phyloP scores from a whole-genome alignment of 2,113 vertebrate species.

The Brachirus orientalis region DNA sequence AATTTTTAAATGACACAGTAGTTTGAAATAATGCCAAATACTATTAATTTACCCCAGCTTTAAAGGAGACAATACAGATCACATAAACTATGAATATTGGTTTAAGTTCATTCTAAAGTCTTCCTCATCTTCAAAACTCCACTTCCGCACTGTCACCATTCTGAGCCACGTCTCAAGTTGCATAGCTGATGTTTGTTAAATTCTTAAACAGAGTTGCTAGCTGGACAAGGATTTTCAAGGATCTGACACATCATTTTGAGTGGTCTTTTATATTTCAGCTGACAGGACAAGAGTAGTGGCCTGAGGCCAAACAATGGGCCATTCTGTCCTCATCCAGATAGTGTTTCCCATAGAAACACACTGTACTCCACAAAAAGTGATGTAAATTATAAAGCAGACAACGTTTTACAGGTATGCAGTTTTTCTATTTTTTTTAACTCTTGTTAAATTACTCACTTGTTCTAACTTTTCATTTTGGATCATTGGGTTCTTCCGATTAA shows the following conservation, averaged over 20 bases:
- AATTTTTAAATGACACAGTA: no score
- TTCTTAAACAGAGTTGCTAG: conserved; percentile 71
- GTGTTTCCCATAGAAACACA: conserved; percentile 2
- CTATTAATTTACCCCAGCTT: no score
- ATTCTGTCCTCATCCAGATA: background rate
- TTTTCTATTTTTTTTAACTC: background rate
- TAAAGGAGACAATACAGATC: no score
- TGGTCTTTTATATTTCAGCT: conserved; percentile 56
- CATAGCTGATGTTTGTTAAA: conserved; percentile 61
- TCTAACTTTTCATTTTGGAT: background rate
- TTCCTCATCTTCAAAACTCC: conserved; percentile 20
- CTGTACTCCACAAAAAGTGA: background rate
- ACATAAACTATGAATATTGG: no score
- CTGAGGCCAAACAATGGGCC: conserved; percentile 49
- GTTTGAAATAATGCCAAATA: no score
- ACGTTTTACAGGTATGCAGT: background rate
- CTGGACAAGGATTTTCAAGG: conserved; percentile 59
- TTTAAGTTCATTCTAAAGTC: conserved; percentile 4
- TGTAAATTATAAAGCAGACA: background rate
- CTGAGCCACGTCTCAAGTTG: conserved; percentile 41
- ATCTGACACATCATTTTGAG: conserved; percentile 46
- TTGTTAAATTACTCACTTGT: background rate
- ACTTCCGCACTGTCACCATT: conserved; percentile 44
- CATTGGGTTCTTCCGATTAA: background rate
- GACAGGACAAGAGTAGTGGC: conserved; percentile 71